phyloP scores from a whole-genome alignment of 2,797 vertebrate genomes.

The Harpagifer antarcticus region DNA sequence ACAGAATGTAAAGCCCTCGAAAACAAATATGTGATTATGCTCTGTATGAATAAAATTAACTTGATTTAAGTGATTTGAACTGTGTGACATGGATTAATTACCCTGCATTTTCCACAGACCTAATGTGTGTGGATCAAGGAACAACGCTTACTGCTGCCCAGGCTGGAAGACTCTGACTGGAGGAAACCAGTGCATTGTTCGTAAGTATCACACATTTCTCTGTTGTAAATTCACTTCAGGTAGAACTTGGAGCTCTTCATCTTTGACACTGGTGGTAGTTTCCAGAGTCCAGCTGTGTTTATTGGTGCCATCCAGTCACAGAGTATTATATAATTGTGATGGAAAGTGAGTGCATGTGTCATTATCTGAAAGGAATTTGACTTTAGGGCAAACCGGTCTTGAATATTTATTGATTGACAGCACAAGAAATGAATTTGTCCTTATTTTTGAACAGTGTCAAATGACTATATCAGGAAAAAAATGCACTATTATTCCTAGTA shows the following conservation, averaged over 20 bases:
- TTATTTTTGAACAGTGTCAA: too few relatives aligned
- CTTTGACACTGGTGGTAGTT: background rate
- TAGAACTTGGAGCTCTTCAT: background rate
- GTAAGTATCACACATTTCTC: slow-evolving; percentile 86
- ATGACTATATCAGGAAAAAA: too few relatives aligned
- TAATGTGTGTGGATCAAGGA: slow-evolving; percentile 97
- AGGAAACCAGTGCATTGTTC: slow-evolving; percentile 99
- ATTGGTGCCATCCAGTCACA: background rate
- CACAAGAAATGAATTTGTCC: background rate
- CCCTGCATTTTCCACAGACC: slow-evolving; percentile 84
- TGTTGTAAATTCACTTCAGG: background rate
- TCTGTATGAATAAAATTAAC: background rate
- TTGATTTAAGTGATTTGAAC: slow-evolving; percentile 3
- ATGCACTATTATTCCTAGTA: too few relatives aligned
- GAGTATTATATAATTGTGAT: background rate
- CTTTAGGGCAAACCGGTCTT: background rate
- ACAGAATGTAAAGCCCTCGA: background rate
- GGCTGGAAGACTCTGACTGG: slow-evolving; percentile 99
- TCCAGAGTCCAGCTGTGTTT: background rate
- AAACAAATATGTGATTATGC: background rate
- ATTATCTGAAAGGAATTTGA: background rate
- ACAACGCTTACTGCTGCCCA: slow-evolving; percentile 96
- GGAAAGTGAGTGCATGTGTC: background rate
- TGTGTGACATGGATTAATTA: slow-evolving; percentile 24
- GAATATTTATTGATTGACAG: background rate